phyloP scores from a whole-genome alignment of 2,113 vertebrate species.

The Phodopus roborovskii region DNA sequence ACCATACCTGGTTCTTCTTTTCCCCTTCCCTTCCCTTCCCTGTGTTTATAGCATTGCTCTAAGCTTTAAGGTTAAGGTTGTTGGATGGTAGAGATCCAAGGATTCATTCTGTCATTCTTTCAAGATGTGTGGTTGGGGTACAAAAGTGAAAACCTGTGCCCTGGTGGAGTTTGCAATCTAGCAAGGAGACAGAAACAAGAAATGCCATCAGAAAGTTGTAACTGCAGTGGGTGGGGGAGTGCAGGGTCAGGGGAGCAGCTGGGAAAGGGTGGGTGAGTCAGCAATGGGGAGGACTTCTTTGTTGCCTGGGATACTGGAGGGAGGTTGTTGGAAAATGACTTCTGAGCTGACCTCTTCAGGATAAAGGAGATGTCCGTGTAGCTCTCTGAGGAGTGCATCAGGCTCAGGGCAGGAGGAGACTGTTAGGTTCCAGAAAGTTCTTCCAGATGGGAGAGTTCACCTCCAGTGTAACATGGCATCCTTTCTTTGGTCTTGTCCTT shows the following conservation, averaged over 20 bases:
- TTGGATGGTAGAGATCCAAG: not conserved
- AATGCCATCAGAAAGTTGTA: not conserved
- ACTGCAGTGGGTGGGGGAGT: not conserved
- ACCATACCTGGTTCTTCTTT: not conserved
- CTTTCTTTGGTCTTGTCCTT: not conserved
- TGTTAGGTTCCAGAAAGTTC: not conserved
- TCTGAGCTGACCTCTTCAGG: not conserved
- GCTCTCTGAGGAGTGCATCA: not conserved
- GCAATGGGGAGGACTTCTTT: not conserved
- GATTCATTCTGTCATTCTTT: not conserved
- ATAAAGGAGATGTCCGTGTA: rapidly evolving
- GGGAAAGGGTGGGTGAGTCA: not conserved
- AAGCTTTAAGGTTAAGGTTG: not conserved
- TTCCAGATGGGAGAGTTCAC: not conserved
- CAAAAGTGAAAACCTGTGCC: not conserved
- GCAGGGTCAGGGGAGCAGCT: not conserved
- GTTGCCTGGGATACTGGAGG: not conserved
- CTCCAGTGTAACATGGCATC: not conserved
- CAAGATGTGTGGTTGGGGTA: not conserved
- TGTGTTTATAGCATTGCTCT: not conserved
- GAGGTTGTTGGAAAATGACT: not conserved
- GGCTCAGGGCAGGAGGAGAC: not conserved
- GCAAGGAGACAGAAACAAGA: not conserved
- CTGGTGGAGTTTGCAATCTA: not conserved
- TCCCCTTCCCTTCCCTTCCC: too few relatives aligned